A percentile compares a stretch with the other conserved stretches of the same genome.
Evolutionary conservation across 1,140 invertebrate species (phyloP).

Genomic region (Acyrthosiphon pisum): DNA sequence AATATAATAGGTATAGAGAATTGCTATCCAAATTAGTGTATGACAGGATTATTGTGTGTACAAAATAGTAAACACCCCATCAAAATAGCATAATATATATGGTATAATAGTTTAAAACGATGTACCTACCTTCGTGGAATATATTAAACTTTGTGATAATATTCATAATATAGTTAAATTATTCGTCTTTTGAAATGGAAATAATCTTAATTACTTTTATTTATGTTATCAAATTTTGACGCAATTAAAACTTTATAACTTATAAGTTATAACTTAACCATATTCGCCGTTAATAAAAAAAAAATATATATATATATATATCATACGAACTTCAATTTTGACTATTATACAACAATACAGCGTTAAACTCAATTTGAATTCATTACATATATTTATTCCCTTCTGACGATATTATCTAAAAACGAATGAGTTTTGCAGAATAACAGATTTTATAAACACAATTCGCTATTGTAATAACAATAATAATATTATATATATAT

Average conservation of each 20-base stretch:
- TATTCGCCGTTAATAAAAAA: not conserved
- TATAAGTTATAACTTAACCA: not conserved
- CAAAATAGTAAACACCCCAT: not conserved
- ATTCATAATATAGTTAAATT: not conserved
- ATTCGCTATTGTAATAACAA: not conserved
- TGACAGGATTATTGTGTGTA: not conserved
- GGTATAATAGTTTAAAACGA: not conserved
- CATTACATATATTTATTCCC: constrained; percentile 24
- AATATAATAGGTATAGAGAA: not conserved
- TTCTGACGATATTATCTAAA: constrained; percentile 29
- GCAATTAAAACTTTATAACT: not conserved
- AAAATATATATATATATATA: too few species aligned
- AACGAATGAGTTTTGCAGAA: constrained; percentile 34
- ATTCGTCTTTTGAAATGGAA: constrained; percentile 14
- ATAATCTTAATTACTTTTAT: constrained; percentile 2
- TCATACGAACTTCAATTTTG: not conserved
- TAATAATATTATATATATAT: not conserved
- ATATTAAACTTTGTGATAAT: not conserved
- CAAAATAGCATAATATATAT: not conserved
- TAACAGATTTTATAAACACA: constrained; percentile 40
- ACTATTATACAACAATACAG: not conserved
- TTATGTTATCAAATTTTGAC: not conserved
- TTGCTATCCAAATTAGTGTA: not conserved
- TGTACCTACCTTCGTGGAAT: not conserved
- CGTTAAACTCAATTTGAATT: constrained; percentile 20